Conservation (phyloP, 2,888 invertebrate genomes). For the Thereva unica region DNA sequence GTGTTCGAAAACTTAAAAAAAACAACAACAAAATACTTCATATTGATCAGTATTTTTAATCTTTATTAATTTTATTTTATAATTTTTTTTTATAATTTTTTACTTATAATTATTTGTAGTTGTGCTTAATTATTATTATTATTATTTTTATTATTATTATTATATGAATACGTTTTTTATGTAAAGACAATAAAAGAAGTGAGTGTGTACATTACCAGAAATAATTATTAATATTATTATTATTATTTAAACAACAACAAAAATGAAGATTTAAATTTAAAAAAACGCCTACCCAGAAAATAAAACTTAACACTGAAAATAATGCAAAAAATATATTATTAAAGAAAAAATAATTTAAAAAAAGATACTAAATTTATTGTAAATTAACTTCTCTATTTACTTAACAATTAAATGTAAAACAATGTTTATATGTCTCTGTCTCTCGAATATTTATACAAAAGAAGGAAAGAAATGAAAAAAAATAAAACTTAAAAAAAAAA, state of each 20-base stretch:
- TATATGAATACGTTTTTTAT: constrained; percentile 22
- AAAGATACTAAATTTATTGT: background rate
- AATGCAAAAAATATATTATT: too few relatives aligned
- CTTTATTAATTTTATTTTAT: constrained; percentile 23
- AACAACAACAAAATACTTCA: background rate
- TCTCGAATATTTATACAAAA: constrained; percentile 36
- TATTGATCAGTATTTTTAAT: constrained; percentile 30
- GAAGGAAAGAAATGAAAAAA: constrained; percentile 8
- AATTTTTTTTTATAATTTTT: constrained; percentile 25
- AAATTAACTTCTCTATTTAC: constrained; percentile 28
- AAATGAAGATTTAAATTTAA: too few relatives aligned
- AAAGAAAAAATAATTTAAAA: too few relatives aligned
- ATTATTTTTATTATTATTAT: constrained; percentile 10
- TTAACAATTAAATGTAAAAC: constrained; percentile 15
- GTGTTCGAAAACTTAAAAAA: too few relatives aligned
- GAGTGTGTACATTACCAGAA: constrained; percentile 23
- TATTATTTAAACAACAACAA: too few relatives aligned
- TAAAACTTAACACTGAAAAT: too few relatives aligned
- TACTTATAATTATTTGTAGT: constrained; percentile 14
- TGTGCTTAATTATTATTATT: constrained; percentile 22
- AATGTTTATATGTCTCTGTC: constrained; percentile 27
- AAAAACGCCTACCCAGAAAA: too few relatives aligned
- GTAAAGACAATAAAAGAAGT: constrained; percentile 29
- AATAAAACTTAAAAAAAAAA: background rate
- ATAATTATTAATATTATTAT: background rate